phyloP scores from a whole-genome alignment of 2,113 vertebrate genomes.

The Psilopsiagon aymara region DNA sequence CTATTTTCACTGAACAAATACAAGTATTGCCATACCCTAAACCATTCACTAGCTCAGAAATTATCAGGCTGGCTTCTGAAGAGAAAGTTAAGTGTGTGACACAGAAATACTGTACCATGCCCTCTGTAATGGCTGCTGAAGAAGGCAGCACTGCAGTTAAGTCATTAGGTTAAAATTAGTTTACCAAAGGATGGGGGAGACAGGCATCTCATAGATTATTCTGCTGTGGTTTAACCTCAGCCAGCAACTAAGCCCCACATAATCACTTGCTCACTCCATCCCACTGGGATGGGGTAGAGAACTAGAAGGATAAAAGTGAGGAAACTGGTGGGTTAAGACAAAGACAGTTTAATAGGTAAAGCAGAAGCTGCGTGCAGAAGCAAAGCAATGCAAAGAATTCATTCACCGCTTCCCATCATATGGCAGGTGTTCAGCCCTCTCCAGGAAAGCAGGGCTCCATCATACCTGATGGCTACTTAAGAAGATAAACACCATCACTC shows the following conservation, averaged over 20 bases:
- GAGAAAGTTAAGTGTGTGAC: neutral
- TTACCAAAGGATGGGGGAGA: neutral
- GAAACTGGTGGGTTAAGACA: neutral
- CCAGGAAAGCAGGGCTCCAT: neutral
- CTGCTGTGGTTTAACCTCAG: neutral
- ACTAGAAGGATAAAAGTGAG: neutral
- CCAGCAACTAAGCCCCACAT: neutral
- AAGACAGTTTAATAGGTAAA: neutral
- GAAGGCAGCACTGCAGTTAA: neutral
- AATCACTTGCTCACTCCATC: neutral
- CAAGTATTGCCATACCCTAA: neutral
- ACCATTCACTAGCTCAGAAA: neutral
- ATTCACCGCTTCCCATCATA: neutral
- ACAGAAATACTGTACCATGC: neutral
- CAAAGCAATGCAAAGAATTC: neutral
- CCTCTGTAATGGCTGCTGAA: neutral
- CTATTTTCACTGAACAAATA: neutral
- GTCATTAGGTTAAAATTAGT: conserved; percentile 7
- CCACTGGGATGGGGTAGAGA: neutral
- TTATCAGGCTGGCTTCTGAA: neutral
- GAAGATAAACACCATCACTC: neutral
- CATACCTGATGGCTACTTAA: fast-evolving
- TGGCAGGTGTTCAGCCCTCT: neutral
- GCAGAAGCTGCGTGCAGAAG: neutral
- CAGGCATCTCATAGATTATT: neutral